These are phyloP conservation scores for Saccopteryx leptura DNA, from an alignment of 2,113 vertebrate genomes.

Conservation along the genomic window DNA sequence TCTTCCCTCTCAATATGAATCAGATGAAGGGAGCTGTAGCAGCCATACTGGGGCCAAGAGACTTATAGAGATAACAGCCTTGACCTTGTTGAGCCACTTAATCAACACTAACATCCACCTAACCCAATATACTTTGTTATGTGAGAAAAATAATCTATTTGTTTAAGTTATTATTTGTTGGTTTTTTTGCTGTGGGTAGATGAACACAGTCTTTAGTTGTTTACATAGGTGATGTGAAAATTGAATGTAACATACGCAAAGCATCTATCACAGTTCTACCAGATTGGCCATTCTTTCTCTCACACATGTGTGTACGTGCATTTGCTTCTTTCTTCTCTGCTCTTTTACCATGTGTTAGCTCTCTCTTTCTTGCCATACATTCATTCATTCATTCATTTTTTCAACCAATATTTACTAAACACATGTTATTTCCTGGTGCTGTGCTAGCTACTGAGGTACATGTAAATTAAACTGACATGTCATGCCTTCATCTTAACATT, in stretches of 20 bases:
- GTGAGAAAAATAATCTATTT: background rate
- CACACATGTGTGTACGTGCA: accelerated
- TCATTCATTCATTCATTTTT: background rate
- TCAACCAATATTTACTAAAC: background rate
- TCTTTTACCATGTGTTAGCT: background rate
- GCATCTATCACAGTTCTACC: background rate
- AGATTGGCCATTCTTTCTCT: background rate
- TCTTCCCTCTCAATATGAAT: background rate
- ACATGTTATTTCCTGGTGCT: background rate
- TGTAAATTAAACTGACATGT: background rate
- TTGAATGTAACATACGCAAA: background rate
- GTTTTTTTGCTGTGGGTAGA: background rate
- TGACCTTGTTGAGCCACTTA: background rate
- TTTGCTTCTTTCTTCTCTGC: background rate
- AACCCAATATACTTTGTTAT: background rate
- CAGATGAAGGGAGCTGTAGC: background rate
- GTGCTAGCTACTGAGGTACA: background rate
- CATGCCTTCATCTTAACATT: background rate
- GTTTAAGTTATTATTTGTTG: background rate
- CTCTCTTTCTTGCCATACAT: background rate
- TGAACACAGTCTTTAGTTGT: background rate
- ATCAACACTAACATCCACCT: background rate
- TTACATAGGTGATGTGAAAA: background rate
- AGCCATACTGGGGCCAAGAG: background rate
- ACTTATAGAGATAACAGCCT: background rate